Evolutionary conservation across 1,140 invertebrate genomes (phyloP), one percentile per base, ranked within the genome.

Genomic region (Pogonomyrmex californicus): DNA sequence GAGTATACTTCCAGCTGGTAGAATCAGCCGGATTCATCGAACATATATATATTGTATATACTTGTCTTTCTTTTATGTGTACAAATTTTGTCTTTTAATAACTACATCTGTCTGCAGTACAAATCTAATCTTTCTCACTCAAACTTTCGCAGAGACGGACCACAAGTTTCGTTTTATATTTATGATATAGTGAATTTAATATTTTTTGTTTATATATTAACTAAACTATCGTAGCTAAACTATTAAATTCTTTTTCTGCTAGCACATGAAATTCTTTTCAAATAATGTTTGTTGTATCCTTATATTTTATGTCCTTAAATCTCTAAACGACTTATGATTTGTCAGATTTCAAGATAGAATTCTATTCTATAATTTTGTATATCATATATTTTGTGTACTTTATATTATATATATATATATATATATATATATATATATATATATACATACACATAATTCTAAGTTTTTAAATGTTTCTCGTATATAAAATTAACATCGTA

Each of bases 1-100:
- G 94, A 95, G 94, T 95, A 95, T 95, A 95, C 94, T 95, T 95
- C 94, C 92, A 94, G 91, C 93, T 95, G 94, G 94, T 93, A 93
- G 93, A 95, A 94, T 95, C 94, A 94, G 92, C 91, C 94, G 90
- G 90, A 77, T 86, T 92, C 93, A 78, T 88, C 90, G 78, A 83
- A 83, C 66, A 91, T 63, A 56, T 90, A 85, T 68, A 88, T 68
- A 88, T 75, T 65, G 38, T 89, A 54, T 78, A 79, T 82, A 47
- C 2, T 73, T 81, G 33, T 70, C 60, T 76, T 60, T 76, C 65
- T 73, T 87, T 12, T 76, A 83, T 87, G 49, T 75, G n/a, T 83
- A 68, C 75, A 77, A 73, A 38, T 62, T 73, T 10, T 87, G 30
- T 85, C 66, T 85, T 41, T 82, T 49, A n/a, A 49, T 12, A 56